Evolutionary conservation across 2,797 vertebrate genomes (phyloP), one percentile per base, ranked within the genome.

Genomic region (Enteromius thamalakanensis): DNA sequence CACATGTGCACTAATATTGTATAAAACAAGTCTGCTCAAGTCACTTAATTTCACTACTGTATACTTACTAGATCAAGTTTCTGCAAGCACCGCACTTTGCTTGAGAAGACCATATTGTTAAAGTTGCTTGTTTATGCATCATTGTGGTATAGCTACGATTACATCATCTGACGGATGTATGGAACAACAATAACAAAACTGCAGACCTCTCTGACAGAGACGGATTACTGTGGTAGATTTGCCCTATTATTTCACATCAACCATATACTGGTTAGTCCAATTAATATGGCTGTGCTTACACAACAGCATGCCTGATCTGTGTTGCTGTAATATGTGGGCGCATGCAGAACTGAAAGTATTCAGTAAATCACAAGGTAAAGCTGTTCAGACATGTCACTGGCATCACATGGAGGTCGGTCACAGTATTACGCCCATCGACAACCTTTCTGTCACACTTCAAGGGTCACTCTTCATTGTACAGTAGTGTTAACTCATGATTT

Each of bases 321-420:
- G 26, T 7, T 26, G 32, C n/a, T 74, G 26, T n/a, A 32, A 75
- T 55, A 70, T 69, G 62, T 65, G 49, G 72, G 77, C 21, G n/a
- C 29, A 78, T 76, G 64, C 76, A 84, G 76, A 87, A 86, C 70
- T 72, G 53, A 84, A 85, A 84, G 34, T 45, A 75, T 76, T 81
- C 67, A 68, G 42, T n/a, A 62, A 40, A 80, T 86, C 83, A 86
- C 77, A 84, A 75, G 74, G 67, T 58, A 81, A 82, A 83, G 74
- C 60, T 83, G 58, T 75, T 81, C 64, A 81, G 81, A 74, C 82
- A 82, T 69, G 84, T 74, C 81, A 84, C 68, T 81, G 79, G 72
- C 68, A 85, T 90, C 87, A 88, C 82, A 60, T 75, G 84, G 82
- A 81, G 23, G 71, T 87, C 80, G 85, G 80, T 88, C 83, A 86